Percentiles rank a stretch among this genome's conserved stretches.
Conservation (phyloP, 2,113 vertebrate species). For the Bungarus multicinctus region DNA sequence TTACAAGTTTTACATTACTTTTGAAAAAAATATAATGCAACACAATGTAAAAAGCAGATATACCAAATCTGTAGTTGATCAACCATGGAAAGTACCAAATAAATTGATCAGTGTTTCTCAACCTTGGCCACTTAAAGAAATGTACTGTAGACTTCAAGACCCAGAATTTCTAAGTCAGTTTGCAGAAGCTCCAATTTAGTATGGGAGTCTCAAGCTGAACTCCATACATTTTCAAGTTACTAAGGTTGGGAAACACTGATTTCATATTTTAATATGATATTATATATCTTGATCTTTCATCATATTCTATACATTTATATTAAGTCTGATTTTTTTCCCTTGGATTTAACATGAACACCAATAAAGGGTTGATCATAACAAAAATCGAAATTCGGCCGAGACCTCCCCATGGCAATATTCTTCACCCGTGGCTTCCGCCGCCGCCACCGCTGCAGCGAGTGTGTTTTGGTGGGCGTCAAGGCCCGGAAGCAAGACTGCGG, state of each 20-base stretch:
- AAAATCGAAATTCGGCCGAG: too few relatives aligned
- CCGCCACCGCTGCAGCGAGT: too few relatives aligned
- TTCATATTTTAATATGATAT: background rate
- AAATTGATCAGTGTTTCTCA: background rate
- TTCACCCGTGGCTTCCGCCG: too few relatives aligned
- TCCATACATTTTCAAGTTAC: background rate
- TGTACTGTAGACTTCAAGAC: too few relatives aligned
- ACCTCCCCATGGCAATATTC: too few relatives aligned
- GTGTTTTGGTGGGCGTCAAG: too few relatives aligned
- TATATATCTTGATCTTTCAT: conserved; percentile 31
- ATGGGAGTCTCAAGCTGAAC: background rate
- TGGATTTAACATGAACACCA: conserved; percentile 54
- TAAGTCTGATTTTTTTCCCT: conserved; percentile 54
- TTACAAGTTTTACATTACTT: background rate
- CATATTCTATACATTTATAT: conserved; percentile 60
- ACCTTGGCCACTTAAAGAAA: too few relatives aligned
- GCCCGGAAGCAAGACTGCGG: too few relatives aligned
- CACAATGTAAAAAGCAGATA: background rate
- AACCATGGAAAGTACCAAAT: background rate
- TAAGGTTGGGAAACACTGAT: background rate
- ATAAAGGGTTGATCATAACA: conserved; percentile 71
- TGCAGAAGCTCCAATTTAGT: too few relatives aligned
- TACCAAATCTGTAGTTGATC: background rate
- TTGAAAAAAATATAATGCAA: background rate
- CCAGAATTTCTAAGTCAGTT: too few relatives aligned